Base-by-base conservation (phyloP, 1,140 invertebrate genomes). In the Heliconius hermathena region DNA sequence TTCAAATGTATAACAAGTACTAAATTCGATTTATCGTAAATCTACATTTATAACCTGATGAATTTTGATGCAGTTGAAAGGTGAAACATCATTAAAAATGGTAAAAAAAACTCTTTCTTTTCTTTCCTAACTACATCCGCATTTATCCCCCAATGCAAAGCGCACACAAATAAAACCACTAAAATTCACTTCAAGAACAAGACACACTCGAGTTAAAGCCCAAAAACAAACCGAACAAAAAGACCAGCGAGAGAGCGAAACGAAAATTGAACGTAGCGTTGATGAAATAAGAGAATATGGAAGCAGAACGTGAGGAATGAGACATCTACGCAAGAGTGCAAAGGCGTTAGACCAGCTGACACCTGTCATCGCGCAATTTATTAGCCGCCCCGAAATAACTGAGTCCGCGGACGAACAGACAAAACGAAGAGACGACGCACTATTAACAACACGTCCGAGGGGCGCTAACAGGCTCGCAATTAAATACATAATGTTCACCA, bases 311-410 rank as follows among this genome's bases (percentile, higher is more conserved):
- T 93, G 90, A 93, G 92, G 90, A 93, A 94, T 94, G 92, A 93
- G 91, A 93, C 92, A 93, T 92, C 91, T 91, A 90, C 92, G 92
- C 91, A 90, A 91, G 93, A 94, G 93, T 93, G 93, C 93, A 93
- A 91, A 93, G 93, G 93, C 93, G 93, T 87, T 90, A 83, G 89
- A 91, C 90, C 93, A 92, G 92, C 92, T 94, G 93, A 93, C 93
- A 93, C 88, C 92, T 94, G 93, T 94, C 92, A 94, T 94, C 93
- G 90, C 88, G 91, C 93, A 93, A 94, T 94, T 94, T 93, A 94
- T 94, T 93, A 92, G 90, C 82, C 90, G 91, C 88, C 90, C 91
- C 91, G 89, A 94, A 94, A 94, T 93, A 94, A 93, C 92, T 88
- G 91, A 89, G 90, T 88, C 91, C 89, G 84, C 87, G 90, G 91